These are phyloP conservation scores for Melanotus villosus DNA, from an alignment of 2,888 invertebrate species.

Conservation along the genomic window DNA sequence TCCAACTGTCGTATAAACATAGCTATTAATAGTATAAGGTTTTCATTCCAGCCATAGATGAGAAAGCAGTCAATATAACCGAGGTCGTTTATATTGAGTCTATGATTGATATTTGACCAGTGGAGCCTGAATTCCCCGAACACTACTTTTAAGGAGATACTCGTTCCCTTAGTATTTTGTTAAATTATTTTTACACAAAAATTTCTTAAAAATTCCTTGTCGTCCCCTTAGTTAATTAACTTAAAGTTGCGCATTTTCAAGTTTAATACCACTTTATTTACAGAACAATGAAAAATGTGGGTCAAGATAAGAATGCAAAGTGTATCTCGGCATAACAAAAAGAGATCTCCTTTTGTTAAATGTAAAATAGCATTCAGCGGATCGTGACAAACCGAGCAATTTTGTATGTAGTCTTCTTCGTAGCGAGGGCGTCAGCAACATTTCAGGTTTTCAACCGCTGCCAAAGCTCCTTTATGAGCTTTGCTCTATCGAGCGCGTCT, in stretches of 20 bases:
- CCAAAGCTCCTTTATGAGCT: conserved; percentile 22
- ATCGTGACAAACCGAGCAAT: conserved; percentile 21
- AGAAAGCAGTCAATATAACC: neutral
- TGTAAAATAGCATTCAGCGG: neutral
- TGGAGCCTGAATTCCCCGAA: conserved; percentile 19
- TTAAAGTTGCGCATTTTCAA: too few relatives aligned
- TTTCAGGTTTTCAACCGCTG: conserved; percentile 21
- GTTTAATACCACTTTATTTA: too few relatives aligned
- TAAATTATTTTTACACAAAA: too few relatives aligned
- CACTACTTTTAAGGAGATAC: conserved; percentile 24
- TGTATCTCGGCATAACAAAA: neutral
- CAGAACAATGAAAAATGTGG: conserved; percentile 3
- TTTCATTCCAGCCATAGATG: too few relatives aligned
- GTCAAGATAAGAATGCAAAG: conserved; percentile 8
- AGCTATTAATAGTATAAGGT: too few relatives aligned
- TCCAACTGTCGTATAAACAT: too few relatives aligned
- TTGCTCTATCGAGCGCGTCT: conserved; percentile 13
- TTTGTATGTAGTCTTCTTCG: neutral
- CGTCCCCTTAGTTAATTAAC: too few relatives aligned
- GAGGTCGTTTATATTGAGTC: conserved; percentile 18
- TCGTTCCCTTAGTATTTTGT: too few relatives aligned
- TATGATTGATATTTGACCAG: conserved; percentile 19
- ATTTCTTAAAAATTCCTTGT: too few relatives aligned
- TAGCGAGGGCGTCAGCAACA: conserved; percentile 15
- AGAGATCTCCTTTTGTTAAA: conserved; percentile 8